Percentiles rank a stretch among this genome's conserved stretches.
Evolutionary conservation across 37 sponge, comb jelly and placozoan species (phyloP).

Genomic region (Tethya wilhelma): DNA sequence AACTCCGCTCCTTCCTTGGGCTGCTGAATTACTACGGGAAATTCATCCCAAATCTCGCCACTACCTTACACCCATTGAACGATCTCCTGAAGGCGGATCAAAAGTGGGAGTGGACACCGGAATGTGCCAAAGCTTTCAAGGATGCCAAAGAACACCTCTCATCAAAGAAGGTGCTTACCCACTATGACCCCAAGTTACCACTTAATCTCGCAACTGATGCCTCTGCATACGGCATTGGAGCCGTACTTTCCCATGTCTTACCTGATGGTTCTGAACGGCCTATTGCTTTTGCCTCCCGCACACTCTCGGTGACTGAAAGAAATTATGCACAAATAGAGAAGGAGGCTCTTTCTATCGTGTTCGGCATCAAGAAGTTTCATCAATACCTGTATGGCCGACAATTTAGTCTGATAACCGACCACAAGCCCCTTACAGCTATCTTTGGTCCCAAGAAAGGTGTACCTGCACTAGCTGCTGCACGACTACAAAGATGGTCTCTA

Average conservation of each 20-base stretch:
- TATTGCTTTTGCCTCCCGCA: slow-evolving; percentile 13
- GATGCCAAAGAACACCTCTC: slow-evolving; percentile 21
- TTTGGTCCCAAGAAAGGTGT: slow-evolving; percentile 10
- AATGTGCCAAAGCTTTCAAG: slow-evolving; percentile 12
- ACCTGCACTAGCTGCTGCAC: slow-evolving; percentile 32
- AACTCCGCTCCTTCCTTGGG: background rate
- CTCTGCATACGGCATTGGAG: slow-evolving; percentile 37
- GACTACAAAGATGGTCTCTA: slow-evolving; percentile 38
- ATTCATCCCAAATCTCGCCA: background rate
- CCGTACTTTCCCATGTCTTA: slow-evolving; percentile 24
- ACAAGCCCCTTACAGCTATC: slow-evolving; percentile 20
- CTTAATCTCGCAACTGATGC: slow-evolving; percentile 21
- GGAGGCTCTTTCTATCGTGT: slow-evolving; percentile 37
- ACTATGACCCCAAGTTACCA: slow-evolving; percentile 22
- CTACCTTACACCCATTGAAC: slow-evolving; percentile 12
- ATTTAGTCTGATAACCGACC: slow-evolving; percentile 14
- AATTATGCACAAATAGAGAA: slow-evolving; percentile 38
- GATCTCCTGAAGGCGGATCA: slow-evolving; percentile 2
- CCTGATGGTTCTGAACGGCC: slow-evolving; percentile 20
- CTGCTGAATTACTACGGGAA: slow-evolving; percentile 33
- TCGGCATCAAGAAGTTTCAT: slow-evolving; percentile 34
- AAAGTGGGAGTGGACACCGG: slow-evolving; percentile 15
- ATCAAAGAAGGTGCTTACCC: slow-evolving; percentile 7
- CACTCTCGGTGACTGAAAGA: slow-evolving; percentile 4
- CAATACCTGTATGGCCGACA: slow-evolving; percentile 9